Conservation (phyloP, 1,140 invertebrate genomes). For the Pantala flavescens region DNA sequence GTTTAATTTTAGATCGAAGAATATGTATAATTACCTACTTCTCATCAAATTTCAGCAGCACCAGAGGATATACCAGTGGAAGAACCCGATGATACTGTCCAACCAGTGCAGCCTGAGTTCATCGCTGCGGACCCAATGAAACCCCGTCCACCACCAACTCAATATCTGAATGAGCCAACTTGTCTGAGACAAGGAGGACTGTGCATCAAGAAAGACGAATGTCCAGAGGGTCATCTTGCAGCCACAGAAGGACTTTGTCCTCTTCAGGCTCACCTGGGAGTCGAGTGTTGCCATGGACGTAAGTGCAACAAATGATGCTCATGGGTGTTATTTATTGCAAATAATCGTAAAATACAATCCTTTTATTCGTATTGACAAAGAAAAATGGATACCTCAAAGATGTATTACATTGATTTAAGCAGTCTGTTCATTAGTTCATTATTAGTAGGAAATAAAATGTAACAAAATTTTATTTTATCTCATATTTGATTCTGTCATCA, state of each 20-base stretch:
- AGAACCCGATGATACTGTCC: neutral
- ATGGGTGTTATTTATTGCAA: too few species aligned
- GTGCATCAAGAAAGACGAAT: conserved; percentile 30
- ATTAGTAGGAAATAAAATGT: too few species aligned
- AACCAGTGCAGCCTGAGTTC: neutral
- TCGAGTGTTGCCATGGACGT: conserved; percentile 36
- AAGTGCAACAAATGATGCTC: conserved; percentile 22
- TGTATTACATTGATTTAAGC: too few species aligned
- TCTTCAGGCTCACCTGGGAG: conserved; percentile 27
- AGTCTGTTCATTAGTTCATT: too few species aligned
- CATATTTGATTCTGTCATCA: too few species aligned
- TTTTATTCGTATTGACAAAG: conserved; percentile 17
- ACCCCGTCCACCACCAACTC: neutral
- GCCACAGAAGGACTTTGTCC: conserved; percentile 32
- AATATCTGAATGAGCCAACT: conserved; percentile 14
- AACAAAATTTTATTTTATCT: too few species aligned
- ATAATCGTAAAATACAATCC: too few species aligned
- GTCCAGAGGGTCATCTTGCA: conserved; percentile 23
- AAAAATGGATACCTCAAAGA: neutral
- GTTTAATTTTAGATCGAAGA: too few species aligned
- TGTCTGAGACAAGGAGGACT: conserved; percentile 31
- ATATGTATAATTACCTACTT: too few species aligned
- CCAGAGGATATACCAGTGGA: neutral
- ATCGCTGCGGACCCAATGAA: neutral
- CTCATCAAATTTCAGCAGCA: too few species aligned